Conservation (phyloP, 2,888 invertebrate genomes). For the Isotomurus palustris region DNA sequence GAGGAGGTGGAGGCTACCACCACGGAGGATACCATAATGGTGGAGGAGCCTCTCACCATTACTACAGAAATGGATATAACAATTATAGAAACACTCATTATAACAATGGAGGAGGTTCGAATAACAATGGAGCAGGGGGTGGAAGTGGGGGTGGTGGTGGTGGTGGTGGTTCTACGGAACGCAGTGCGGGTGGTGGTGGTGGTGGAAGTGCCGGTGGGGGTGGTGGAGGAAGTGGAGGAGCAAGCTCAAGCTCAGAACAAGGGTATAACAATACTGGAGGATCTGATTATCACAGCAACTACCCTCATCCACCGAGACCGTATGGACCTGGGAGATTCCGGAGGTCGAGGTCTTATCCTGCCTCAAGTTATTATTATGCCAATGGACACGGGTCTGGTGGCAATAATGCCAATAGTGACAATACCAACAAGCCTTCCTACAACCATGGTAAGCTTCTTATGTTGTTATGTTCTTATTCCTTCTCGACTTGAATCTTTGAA, state of each 20-base stretch:
- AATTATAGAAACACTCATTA: slow-evolving; percentile 42
- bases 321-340: slow-evolving; percentile 39
- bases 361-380: slow-evolving; percentile 43
- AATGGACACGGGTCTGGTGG: slow-evolving; percentile 37
- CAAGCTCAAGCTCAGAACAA: no score
- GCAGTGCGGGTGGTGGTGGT: slow-evolving; percentile 19
- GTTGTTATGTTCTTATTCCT: no score
- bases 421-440: slow-evolving; percentile 46
- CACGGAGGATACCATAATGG: slow-evolving; percentile 7
- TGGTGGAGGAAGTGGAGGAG: slow-evolving; percentile 2
- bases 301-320: slow-evolving; percentile 32
- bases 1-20: slow-evolving; percentile 15
- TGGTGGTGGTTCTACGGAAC: slow-evolving; percentile 5
- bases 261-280: no score
- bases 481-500: no score
- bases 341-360: slow-evolving; percentile 42
- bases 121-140: slow-evolving; percentile 2
- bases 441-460: slow-evolving; percentile 44
- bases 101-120: slow-evolving; percentile 22
- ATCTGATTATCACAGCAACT: slow-evolving; percentile 12
- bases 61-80: slow-evolving; percentile 43
- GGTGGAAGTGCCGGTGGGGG: slow-evolving; percentile 28
- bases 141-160: slow-evolving; percentile 12
- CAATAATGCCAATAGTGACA: slow-evolving; percentile 32
- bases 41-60: slow-evolving; percentile 16